Percentiles rank a stretch among this genome's conserved stretches.
These are phyloP conservation scores for Sebastes trivittatus DNA, from an alignment of 2,797 vertebrate species.

Conservation along the genomic window DNA sequence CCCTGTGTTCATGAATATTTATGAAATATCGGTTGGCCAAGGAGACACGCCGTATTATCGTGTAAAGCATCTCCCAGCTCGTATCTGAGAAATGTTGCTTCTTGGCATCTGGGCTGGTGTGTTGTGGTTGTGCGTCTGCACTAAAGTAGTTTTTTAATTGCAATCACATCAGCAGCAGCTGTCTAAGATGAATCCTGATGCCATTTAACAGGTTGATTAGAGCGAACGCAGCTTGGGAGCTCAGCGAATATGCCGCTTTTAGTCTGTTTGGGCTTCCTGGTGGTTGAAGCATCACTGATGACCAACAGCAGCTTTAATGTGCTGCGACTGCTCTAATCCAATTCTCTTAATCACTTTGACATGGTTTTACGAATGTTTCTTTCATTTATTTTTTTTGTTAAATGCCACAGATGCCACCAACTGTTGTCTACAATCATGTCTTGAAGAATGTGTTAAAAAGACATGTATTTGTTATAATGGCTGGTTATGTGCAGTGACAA, in stretches of 20 bases:
- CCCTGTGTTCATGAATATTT: constrained; percentile 20
- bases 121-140: not conserved
- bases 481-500: not conserved
- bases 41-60: not conserved
- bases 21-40: not conserved
- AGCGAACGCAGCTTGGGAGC: not conserved
- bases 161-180: constrained; percentile 51
- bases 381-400: not conserved
- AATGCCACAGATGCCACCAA: not conserved
- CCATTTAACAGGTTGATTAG: constrained; percentile 45
- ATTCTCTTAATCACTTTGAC: not conserved
- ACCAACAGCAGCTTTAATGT: constrained; percentile 18
- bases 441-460: not conserved
- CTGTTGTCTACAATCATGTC: not conserved
- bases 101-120: not conserved
- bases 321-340: not conserved
- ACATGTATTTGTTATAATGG: not conserved
- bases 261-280: not conserved
- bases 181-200: constrained; percentile 34
- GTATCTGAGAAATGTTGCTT: not conserved
- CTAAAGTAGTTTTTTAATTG: constrained; percentile 36
- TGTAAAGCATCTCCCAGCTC: not conserved
- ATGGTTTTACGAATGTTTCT: not conserved
- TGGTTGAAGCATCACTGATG: constrained; percentile 10
- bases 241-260: not conserved